phyloP scores from a whole-genome alignment of 2,888 invertebrate species.

The Lasioglossum figueresi region DNA sequence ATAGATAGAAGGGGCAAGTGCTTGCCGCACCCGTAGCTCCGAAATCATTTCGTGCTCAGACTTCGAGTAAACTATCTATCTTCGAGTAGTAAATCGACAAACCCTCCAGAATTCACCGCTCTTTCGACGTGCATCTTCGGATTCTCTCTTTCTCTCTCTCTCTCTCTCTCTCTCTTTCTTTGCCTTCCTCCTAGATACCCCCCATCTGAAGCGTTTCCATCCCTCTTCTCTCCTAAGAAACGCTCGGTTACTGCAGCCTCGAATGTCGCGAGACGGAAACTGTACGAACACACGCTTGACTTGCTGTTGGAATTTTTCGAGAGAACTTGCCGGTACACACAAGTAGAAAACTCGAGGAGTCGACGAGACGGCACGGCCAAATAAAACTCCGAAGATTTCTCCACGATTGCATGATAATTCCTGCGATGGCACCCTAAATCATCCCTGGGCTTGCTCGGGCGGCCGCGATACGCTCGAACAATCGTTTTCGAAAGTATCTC shows the following conservation, averaged over 20 bases:
- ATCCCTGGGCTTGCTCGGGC: neutral
- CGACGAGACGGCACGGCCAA: constrained; percentile 29
- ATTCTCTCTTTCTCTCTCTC: constrained; percentile 32
- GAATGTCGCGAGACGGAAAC: constrained; percentile 56
- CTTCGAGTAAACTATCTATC: constrained; percentile 72
- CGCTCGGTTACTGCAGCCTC: constrained; percentile 35
- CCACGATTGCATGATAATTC: constrained; percentile 44
- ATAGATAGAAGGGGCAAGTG: constrained; percentile 57
- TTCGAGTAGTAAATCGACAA: constrained; percentile 71
- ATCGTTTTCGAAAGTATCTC: neutral
- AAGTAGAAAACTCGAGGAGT: constrained; percentile 41
- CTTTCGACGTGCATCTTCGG: constrained; percentile 53
- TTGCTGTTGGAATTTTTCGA: constrained; percentile 46
- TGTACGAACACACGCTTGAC: constrained; percentile 30
- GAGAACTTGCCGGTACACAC: constrained; percentile 25
- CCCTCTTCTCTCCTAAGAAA: constrained; percentile 20
- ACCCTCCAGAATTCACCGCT: constrained; percentile 62
- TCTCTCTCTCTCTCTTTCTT: neutral
- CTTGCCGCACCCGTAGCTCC: constrained; percentile 61
- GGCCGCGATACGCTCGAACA: neutral
- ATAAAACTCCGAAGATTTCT: constrained; percentile 48
- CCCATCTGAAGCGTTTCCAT: neutral
- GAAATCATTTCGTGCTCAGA: constrained; percentile 72
- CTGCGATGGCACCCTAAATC: neutral
- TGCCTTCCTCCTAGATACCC: neutral